Evolutionary conservation across 1,140 invertebrate species (phyloP).

Genomic region (Drosophila burlai): DNA sequence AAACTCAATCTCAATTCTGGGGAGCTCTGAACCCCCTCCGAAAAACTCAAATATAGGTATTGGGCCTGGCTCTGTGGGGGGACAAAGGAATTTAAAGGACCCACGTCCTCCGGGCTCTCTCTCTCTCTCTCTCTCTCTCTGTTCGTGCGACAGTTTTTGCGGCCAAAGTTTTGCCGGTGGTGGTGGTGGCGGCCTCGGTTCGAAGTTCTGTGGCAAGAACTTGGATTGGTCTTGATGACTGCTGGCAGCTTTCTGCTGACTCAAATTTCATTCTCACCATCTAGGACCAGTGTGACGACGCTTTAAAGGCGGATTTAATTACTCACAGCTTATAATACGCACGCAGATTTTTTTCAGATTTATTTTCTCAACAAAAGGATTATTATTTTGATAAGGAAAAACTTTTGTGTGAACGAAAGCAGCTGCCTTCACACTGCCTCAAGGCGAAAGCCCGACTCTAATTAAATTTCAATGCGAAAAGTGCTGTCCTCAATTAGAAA

Average conservation of each 20-base stretch:
- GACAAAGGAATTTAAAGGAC: slow-evolving; percentile 21
- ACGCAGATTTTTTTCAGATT: background rate
- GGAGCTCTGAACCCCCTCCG: background rate
- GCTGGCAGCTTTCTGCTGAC: slow-evolving; percentile 10
- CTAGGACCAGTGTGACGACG: background rate
- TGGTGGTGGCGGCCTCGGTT: background rate
- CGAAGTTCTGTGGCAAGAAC: slow-evolving; percentile 35
- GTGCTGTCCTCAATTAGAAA: slow-evolving; percentile 58
- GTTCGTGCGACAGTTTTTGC: slow-evolving; percentile 38
- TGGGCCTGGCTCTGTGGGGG: background rate
- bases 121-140: background rate
- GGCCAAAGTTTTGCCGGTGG: slow-evolving; percentile 33
- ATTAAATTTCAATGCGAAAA: slow-evolving; percentile 65
- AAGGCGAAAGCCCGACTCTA: slow-evolving; percentile 44
- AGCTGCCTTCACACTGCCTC: slow-evolving; percentile 28
- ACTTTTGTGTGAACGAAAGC: slow-evolving; percentile 49
- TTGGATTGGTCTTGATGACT: slow-evolving; percentile 22
- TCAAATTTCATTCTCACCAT: background rate
- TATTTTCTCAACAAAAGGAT: slow-evolving; percentile 43
- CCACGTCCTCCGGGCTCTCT: background rate
- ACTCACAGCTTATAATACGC: slow-evolving; percentile 11
- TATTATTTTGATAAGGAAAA: slow-evolving; percentile 43
- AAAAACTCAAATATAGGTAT: slow-evolving; percentile 26
- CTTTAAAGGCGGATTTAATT: slow-evolving; percentile 49
- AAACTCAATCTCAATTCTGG: slow-evolving; percentile 14